Base-by-base conservation (phyloP, 2,888 invertebrate species). In the Drosophila antonietae region DNA sequence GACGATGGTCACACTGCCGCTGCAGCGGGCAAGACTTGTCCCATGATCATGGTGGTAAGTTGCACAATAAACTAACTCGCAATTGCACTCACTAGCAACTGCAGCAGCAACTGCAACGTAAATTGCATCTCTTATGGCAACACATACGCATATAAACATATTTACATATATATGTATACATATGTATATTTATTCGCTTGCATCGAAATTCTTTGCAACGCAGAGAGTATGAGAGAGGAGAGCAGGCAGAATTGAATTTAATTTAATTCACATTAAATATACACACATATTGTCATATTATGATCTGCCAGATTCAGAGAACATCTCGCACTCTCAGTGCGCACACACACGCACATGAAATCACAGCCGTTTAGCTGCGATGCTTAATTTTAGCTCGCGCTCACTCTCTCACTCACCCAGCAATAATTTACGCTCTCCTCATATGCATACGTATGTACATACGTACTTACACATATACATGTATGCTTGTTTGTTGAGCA, bases 21-120 rank as follows among this genome's bases (percentile, higher is more conserved):
- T 12, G n/a, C 70, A 5, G 41, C 62, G 3, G 47, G 70, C 33
- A 74, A 76, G 20, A 75, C 78, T 43, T 92, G 92, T 23, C 91
- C 91, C 31, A 92, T 92, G 92, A 92, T 91, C 35, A 92, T 92
- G 92, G 85, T 83, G 75, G 92, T 92, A 88, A 92, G 92, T 91
- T 69, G 37, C 18, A 57, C 61, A 70, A 35, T 41, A 41, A 44
- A 8, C 41, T 55, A n/a, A 15, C 12, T 2, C 5, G 28, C 43
- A 20, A 15, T 9, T 9, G 20, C 20, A 43, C 14, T 33, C 20
- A 35, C 23, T 23, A 15, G 20, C 57, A 47, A 10, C 18, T 28
- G n/a, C n/a, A 31, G 12, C 28, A 28, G 47, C 47, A n/a, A 28
- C 23, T 28, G 28, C n/a, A 35, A 15, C 23, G 15, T 23, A 28